A percentile compares a stretch with the other conserved stretches of the same genome.
These are phyloP conservation scores for Sebastes glaucus DNA, from an alignment of 2,797 vertebrate species.

Conservation along the genomic window DNA sequence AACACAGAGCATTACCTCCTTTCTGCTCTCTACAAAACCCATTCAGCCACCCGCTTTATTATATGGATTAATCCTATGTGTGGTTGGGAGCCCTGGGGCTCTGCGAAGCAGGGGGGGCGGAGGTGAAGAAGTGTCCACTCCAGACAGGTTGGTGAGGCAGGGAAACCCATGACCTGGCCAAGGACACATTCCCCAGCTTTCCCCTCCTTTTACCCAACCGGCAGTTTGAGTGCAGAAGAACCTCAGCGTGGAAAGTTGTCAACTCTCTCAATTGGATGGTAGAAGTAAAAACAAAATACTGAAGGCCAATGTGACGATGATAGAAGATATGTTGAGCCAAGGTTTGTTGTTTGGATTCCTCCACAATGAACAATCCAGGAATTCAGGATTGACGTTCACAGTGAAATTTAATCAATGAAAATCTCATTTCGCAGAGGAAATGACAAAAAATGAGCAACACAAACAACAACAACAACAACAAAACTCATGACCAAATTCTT, in stretches of 20 bases:
- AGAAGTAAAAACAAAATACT: not conserved
- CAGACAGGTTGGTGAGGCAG: constrained; percentile 68
- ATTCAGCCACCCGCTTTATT: constrained; percentile 83
- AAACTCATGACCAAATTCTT: not conserved
- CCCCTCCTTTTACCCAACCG: not conserved
- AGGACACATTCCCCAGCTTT: constrained; percentile 30
- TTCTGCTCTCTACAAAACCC: constrained; percentile 82
- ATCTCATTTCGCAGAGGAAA: not conserved
- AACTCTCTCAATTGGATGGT: not conserved
- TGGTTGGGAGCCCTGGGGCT: constrained; percentile 71
- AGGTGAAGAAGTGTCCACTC: constrained; percentile 75
- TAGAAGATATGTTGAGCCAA: not conserved
- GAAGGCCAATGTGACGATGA: not conserved
- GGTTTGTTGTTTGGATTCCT: not conserved
- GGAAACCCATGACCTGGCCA: constrained; percentile 72
- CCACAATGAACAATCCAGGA: not conserved
- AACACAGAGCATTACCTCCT: constrained; percentile 81
- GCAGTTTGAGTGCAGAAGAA: constrained; percentile 3
- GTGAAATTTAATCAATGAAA: not conserved
- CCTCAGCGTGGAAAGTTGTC: not conserved
- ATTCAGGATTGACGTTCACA: not conserved
- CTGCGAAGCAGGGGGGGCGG: constrained; percentile 62
- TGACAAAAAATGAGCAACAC: not conserved
- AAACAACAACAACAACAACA: not conserved
- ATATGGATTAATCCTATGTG: constrained; percentile 79